A percentile compares a stretch with the other conserved stretches of the same genome.
Conservation (phyloP, 2,797 vertebrate species). For the Thunnus albacares region DNA sequence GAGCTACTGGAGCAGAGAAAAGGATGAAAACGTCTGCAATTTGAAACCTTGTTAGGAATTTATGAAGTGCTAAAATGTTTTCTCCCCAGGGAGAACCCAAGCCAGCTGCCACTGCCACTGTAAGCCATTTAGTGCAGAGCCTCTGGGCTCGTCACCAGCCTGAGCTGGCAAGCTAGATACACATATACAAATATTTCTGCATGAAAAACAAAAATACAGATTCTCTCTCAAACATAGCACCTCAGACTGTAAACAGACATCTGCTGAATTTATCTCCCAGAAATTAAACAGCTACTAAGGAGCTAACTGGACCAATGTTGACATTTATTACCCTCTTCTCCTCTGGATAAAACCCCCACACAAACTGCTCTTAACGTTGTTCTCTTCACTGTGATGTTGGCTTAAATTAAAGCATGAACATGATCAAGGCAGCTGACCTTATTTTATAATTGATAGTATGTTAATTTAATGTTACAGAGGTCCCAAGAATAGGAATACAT, state of each 20-base stretch:
- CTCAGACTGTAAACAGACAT: conserved; percentile 59
- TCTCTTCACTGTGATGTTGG: conserved; percentile 57
- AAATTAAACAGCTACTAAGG: conserved; percentile 80
- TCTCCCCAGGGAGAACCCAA: conserved; percentile 91
- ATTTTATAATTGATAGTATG: conserved; percentile 73
- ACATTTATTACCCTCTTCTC: conserved; percentile 62
- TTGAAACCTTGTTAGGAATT: conserved; percentile 99
- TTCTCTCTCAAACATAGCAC: conserved; percentile 17
- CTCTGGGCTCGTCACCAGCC: conserved; percentile 69
- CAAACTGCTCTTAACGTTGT: conserved; percentile 55
- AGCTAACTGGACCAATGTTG: conserved; percentile 80
- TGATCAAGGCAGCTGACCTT: conserved; percentile 64
- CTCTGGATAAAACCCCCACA: conserved; percentile 53
- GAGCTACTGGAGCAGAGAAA: conserved; percentile 87
- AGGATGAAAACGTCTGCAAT: conserved; percentile 91
- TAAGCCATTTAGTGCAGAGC: conserved; percentile 81
- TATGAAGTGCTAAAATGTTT: conserved; percentile 99
- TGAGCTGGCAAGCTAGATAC: conserved; percentile 68
- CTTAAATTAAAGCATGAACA: conserved; percentile 58
- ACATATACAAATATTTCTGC: conserved; percentile 27
- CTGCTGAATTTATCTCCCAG: conserved; percentile 69
- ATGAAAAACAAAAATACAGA: conserved; percentile 53
- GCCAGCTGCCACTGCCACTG: conserved; percentile 92
- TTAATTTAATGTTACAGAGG: conserved; percentile 59
- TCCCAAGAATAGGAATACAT: conserved; percentile 54